phyloP scores from a whole-genome alignment of 2,113 vertebrate genomes.

The Pachypanchax playfairii region DNA sequence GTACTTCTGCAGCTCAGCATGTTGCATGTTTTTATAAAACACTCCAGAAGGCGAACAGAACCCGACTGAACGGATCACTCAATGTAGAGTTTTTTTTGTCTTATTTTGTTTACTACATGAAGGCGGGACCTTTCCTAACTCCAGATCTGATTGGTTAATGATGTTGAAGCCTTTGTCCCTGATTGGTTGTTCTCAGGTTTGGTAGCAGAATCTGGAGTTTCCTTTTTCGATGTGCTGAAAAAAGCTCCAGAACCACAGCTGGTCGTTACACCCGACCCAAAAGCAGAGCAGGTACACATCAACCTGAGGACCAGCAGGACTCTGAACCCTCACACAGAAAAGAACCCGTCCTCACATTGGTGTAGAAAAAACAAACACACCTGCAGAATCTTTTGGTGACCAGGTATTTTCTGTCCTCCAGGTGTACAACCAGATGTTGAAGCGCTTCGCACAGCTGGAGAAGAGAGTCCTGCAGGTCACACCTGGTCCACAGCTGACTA shows the following conservation, averaged over 20 bases:
- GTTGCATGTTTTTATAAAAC: too few relatives aligned
- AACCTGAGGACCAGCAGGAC: too few relatives aligned
- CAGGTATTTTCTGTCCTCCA: conserved; percentile 24
- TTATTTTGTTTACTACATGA: background rate
- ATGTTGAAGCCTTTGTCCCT: background rate
- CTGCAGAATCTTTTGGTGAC: too few relatives aligned
- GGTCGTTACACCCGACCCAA: conserved; percentile 74
- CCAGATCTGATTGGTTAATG: background rate
- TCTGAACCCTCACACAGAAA: too few relatives aligned
- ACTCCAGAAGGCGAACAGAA: too few relatives aligned
- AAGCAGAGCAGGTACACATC: conserved; percentile 80
- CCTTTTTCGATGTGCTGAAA: conserved; percentile 83
- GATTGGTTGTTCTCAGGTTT: conserved; percentile 77
- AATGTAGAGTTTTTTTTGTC: too few relatives aligned
- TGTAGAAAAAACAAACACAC: too few relatives aligned
- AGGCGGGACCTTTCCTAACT: background rate
- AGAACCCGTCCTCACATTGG: too few relatives aligned
- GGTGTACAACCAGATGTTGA: conserved; percentile 58
- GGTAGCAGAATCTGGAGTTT: conserved; percentile 67
- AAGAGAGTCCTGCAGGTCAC: conserved; percentile 45
- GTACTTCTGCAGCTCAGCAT: too few relatives aligned
- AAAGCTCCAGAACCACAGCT: conserved; percentile 80
- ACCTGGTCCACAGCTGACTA: background rate
- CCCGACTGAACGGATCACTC: too few relatives aligned
- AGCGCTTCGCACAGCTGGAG: conserved; percentile 56